Evolutionary conservation across 2,797 vertebrate genomes (phyloP).

Genomic region (Strix occidentalis): DNA sequence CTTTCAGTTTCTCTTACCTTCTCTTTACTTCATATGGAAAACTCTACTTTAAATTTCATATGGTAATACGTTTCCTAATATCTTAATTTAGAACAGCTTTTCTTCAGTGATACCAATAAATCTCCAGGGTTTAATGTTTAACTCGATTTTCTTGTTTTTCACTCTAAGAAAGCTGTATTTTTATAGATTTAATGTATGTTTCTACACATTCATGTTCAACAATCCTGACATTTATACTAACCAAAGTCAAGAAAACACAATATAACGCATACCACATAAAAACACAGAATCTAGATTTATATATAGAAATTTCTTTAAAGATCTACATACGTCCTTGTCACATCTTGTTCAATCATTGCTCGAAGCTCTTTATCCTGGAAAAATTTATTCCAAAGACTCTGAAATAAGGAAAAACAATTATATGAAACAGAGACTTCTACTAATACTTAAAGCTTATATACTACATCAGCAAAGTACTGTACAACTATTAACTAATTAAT

Average conservation of each 20-base stretch:
- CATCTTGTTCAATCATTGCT: conserved; percentile 97
- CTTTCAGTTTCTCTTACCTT: conserved; percentile 15
- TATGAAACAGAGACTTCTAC: background rate
- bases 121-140: conserved; percentile 34
- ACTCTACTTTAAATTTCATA: conserved; percentile 50
- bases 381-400: conserved; percentile 98
- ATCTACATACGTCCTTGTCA: conserved; percentile 91
- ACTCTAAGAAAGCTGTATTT: background rate
- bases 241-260: background rate
- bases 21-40: conserved; percentile 36
- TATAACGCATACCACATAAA: conserved; percentile 9
- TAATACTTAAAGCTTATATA: background rate
- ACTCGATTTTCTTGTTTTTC: background rate
- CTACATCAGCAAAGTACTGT: background rate
- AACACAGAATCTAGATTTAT: background rate
- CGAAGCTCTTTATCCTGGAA: conserved; percentile 98
- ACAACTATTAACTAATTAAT: conserved; percentile 33
- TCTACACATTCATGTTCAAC: conserved; percentile 16
- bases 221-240: conserved; percentile 13
- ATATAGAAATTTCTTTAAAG: background rate
- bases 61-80: conserved; percentile 42
- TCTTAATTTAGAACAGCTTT: conserved; percentile 68
- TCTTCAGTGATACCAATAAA: conserved; percentile 38
- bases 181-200: conserved; percentile 28
- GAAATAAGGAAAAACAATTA: conserved; percentile 66